Evolutionary conservation across 1,140 invertebrate species (phyloP), one percentile per base, ranked within the genome.

Genomic region (Aplysia californica): DNA sequence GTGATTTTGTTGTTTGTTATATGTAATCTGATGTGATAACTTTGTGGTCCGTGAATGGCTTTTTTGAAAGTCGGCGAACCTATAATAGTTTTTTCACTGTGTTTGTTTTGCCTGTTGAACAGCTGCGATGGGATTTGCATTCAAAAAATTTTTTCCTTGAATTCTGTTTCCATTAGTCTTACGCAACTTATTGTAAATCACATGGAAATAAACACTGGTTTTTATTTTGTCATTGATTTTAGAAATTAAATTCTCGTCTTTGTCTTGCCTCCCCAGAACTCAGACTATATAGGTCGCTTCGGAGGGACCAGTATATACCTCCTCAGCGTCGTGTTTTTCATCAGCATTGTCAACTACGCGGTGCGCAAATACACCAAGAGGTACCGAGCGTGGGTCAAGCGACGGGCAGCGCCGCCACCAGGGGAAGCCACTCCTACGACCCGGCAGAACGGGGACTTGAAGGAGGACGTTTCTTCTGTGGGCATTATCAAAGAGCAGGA

Each of bases 261-360:
- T 50, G 10, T 50, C 44, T 50, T 50, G 10, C 10, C n/a, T 10
- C n/a, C n/a, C n/a, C 44, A 50, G 44, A 50, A 50, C 44, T 15
- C 44, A 26, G 88, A 88, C 55, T 75, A 79, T 50, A 41, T 84
- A 1, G 87, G 86, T 36, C 74, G 84, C 38, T 35, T 87, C 26
- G 88, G 84, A 2, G 85, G 81, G 18, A 44, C 76, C 15, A 29
- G 65, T 21, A 86, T 90, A 0, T 90, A 89, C 74, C 64, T 64
- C 10, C 80, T 90, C 3, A 79, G 87, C 61, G 85, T 84, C 84
- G 71, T 87, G 5, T 90, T 90, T 73, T 89, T 83, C 82, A 61
- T 87, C 1, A 83, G 70, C 58, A 89, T 90, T 61, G 55, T 88
- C 10, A 75, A 80, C 36, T 90, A 85, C 82, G 85, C 84, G 20